Evolutionary conservation across 2,888 invertebrate species (phyloP), one percentile per base, ranked within the genome.

Genomic region (Platycheirus albimanus): DNA sequence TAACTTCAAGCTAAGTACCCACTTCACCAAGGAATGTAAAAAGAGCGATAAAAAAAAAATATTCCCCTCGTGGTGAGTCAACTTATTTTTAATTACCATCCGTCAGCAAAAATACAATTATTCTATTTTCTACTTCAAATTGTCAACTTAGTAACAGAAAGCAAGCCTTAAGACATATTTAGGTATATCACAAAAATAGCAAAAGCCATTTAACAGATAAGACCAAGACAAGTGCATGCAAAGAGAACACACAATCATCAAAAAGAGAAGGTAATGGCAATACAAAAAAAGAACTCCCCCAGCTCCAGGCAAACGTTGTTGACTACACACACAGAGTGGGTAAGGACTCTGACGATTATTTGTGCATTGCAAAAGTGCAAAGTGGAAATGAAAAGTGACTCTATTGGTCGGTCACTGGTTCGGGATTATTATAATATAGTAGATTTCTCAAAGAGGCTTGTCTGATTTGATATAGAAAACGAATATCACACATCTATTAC

Each of bases 331-430:
- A 38, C 3, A n/a, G 17, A 2, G 5, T 41, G n/a, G 10, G n/a
- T 5, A 24, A 24, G 24, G 24, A 24, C 24, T 5, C 3, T 24
- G n/a, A n/a, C n/a, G 5, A 24, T 24, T 4, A 24, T 24, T 24
- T 24, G 24, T 24, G 5, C 24, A 24, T 33, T 33, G 8, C 5
- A 33, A 33, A 33, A 24, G 24, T 24, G 30, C 51, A 47, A 61
- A 64, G 64, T 77, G 56, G 13, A 70, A 70, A 63, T 70, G 69
- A 64, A 77, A 77, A 77, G 71, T 77, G 63, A 71, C 24, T 70
- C 49, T 24, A 17, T 20, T 33, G 30, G 19, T 36, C 36, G 49
- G 30, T 10, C 19, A 41, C 13, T 20, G 47, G 1, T 56, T 66
- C 28, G 58, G 28, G 45, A 52, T 30, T 30, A 3, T n/a, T n/a